Evolutionary conservation across 2,888 invertebrate genomes (phyloP).

Genomic region (Lysandra coridon): DNA sequence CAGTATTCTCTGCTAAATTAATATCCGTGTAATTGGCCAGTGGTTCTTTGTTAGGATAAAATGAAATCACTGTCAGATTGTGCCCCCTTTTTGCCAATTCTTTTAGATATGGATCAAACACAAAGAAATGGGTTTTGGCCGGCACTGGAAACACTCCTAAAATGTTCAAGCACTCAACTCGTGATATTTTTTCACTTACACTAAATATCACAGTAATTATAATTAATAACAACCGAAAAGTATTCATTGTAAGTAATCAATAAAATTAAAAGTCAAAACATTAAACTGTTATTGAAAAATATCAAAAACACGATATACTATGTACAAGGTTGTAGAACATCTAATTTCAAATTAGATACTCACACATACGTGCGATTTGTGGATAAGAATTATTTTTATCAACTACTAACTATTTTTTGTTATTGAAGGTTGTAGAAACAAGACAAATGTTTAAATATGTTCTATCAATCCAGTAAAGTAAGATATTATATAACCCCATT

Average conservation of each 20-base stretch:
- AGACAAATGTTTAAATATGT: no score
- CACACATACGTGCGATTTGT: not conserved
- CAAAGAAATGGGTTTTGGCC: constrained; percentile 85
- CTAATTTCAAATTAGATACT: not conserved
- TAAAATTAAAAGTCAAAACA: not conserved
- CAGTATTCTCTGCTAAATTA: constrained; percentile 58
- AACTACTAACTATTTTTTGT: not conserved
- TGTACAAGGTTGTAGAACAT: not conserved
- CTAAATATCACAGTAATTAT: constrained; percentile 24
- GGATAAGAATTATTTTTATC: not conserved
- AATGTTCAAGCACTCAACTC: constrained; percentile 65
- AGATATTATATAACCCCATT: no score
- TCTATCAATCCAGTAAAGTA: no score
- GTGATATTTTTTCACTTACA: constrained; percentile 18
- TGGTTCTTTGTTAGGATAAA: constrained; percentile 75
- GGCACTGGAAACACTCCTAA: constrained; percentile 83
- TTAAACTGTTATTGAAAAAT: not conserved
- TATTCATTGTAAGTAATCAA: constrained; percentile 29
- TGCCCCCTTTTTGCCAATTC: constrained; percentile 83
- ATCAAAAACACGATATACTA: constrained; percentile 11
- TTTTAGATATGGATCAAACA: constrained; percentile 80
- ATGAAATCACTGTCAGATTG: constrained; percentile 83
- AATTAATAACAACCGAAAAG: not conserved
- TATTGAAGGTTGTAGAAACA: not conserved
- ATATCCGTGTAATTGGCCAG: constrained; percentile 81